Evolutionary conservation across 1,140 invertebrate genomes (phyloP).

Genomic region (Hyles euphorbiae): DNA sequence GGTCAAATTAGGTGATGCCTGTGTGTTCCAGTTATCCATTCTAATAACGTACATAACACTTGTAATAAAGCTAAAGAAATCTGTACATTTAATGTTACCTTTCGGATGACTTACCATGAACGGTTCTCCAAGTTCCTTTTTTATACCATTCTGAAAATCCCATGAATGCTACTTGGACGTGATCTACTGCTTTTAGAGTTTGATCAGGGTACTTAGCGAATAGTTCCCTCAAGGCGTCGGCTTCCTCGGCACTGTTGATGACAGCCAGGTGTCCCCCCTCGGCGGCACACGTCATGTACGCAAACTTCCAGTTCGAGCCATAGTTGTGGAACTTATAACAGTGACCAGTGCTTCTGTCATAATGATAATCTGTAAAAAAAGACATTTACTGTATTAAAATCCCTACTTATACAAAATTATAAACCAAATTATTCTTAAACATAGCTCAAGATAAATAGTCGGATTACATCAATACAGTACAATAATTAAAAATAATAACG

Average conservation of each 20-base stretch:
- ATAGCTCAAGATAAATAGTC: no score
- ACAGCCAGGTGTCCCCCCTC: slow-evolving; percentile 46
- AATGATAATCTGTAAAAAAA: slow-evolving; percentile 27
- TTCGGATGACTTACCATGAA: slow-evolving; percentile 30
- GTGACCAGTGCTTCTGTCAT: slow-evolving; percentile 14
- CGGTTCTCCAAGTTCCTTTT: slow-evolving; percentile 37
- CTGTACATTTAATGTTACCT: no score
- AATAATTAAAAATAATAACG: no score
- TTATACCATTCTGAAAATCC: slow-evolving; percentile 48
- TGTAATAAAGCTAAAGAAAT: no score
- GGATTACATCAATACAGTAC: no score
- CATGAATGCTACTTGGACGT: slow-evolving; percentile 36
- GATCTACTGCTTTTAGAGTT: slow-evolving; percentile 29
- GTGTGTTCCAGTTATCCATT: no score
- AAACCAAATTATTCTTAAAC: no score
- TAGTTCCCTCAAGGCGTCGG: slow-evolving; percentile 14
- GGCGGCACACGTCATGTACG: slow-evolving; percentile 31
- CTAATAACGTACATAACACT: no score
- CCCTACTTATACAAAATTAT: no score
- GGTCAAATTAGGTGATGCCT: no score
- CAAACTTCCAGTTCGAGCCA: slow-evolving; percentile 25
- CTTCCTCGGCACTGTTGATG: slow-evolving; percentile 39
- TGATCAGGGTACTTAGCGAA: slow-evolving; percentile 11
- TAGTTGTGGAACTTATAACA: slow-evolving; percentile 45
- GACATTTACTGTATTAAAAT: no score